These are phyloP conservation scores for Trematomus bernacchii DNA, from an alignment of 2,797 vertebrate species.

Conservation along the genomic window DNA sequence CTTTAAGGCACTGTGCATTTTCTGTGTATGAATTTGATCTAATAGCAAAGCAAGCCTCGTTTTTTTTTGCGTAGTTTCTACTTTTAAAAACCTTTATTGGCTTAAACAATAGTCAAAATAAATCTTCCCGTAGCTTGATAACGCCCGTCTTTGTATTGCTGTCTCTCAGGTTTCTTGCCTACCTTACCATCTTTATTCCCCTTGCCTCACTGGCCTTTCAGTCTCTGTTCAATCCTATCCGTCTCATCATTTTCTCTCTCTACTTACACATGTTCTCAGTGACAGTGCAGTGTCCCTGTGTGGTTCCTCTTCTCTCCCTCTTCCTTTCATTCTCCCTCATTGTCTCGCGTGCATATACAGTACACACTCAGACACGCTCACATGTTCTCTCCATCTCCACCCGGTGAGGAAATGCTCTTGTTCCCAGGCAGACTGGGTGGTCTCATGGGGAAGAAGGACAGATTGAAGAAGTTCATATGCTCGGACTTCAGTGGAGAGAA, in stretches of 20 bases:
- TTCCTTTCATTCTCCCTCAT: constrained; percentile 15
- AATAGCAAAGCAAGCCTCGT: background rate
- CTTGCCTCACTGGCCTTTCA: constrained; percentile 25
- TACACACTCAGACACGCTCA: constrained; percentile 26
- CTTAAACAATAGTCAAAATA: constrained; percentile 7
- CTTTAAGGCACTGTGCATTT: background rate
- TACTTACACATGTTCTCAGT: constrained; percentile 23
- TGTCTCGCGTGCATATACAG: constrained; percentile 13
- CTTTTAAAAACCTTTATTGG: constrained; percentile 9
- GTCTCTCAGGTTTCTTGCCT: background rate
- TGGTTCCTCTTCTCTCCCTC: constrained; percentile 9
- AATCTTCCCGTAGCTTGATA: constrained; percentile 7
- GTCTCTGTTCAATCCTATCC: constrained; percentile 38
- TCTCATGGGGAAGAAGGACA: constrained; percentile 43
- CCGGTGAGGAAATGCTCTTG: constrained; percentile 40
- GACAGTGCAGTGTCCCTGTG: constrained; percentile 13
- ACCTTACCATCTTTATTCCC: constrained; percentile 19
- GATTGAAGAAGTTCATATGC: constrained; percentile 50
- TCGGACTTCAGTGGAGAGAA: constrained; percentile 44
- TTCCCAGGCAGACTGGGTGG: constrained; percentile 77
- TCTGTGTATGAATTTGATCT: background rate
- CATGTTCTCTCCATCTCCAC: constrained; percentile 44
- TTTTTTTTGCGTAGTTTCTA: background rate
- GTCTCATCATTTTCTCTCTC: constrained; percentile 18
- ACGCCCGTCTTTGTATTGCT: constrained; percentile 3